These are phyloP conservation scores for Odontesthes bonariensis DNA, from an alignment of 2,113 vertebrate species.

Conservation along the genomic window DNA sequence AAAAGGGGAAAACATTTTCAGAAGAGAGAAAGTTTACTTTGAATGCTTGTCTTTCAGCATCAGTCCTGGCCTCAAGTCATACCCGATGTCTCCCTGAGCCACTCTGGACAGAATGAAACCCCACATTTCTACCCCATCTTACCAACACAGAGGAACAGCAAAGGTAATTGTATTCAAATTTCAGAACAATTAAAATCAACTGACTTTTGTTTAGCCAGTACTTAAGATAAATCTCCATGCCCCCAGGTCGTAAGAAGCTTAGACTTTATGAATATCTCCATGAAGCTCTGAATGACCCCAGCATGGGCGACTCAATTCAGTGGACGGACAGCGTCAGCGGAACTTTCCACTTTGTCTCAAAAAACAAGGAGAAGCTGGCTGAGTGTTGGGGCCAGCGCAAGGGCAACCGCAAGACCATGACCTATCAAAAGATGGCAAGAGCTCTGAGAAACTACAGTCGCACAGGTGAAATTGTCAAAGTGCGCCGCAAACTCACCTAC, in stretches of 20 bases:
- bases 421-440: conserved; percentile 98
- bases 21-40: neutral
- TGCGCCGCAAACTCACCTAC: conserved; percentile 95
- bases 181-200: neutral
- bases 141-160: conserved; percentile 83
- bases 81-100: conserved; percentile 80
- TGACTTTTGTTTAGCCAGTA: neutral
- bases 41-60: conserved; percentile 34
- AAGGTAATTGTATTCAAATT: conserved; percentile 74
- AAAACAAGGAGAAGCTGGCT: conserved; percentile 97
- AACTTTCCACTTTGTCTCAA: conserved; percentile 96
- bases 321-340: conserved; percentile 92
- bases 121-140: conserved; percentile 78
- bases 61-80: conserved; percentile 77
- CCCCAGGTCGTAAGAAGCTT: conserved; percentile 91
- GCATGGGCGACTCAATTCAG: conserved; percentile 94
- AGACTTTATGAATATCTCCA: conserved; percentile 94
- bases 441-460: conserved; percentile 96
- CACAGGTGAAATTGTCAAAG: conserved; percentile 95
- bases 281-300: conserved; percentile 89
- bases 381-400: conserved; percentile 96
- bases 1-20: fast-evolving
- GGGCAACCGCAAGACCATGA: conserved; percentile 98
- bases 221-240: conserved; percentile 16
- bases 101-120: conserved; percentile 76